Base-by-base conservation (phyloP, 2,113 vertebrate genomes). In the Strix aluco region DNA sequence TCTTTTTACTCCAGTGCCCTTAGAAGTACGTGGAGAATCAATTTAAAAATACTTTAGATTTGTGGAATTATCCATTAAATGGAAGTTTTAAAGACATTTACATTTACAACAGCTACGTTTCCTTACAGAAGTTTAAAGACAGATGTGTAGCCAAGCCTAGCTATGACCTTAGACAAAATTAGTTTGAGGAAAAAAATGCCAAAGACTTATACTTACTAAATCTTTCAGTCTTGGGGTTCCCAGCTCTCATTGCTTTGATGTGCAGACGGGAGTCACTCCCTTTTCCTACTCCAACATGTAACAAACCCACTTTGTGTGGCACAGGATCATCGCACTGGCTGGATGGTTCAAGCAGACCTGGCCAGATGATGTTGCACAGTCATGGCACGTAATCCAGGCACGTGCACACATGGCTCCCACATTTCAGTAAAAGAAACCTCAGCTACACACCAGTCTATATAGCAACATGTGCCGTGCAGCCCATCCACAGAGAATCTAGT, bases 21-120 rank as follows among this genome's bases (percentile, higher is more conserved):
- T 72, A 93, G 65, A 95, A 94, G 84, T 79, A 92, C 46, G 69
- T 71, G 54, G 70, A 49, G 73, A 94, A 95, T 27, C 29, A 69
- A 66, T 51, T 75, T 70, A 15, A 87, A 94, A 94, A 92, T 63
- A 62, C 34, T 34, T 69, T 38, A 92, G 61, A 91, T 91, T 75
- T 89, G 52, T 84, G 73, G 92, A 86, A 78, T 89, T 91, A 91
- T 55, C 70, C 82, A 87, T 22, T 80, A 84, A 94, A 82, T 74
- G 8, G 55, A 79, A 54, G 27, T 67, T 88, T 38, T 54, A 61
- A 81, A 74, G 82, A 61, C 0, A 0, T 42, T 85, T 81, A 44
- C 65, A 91, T 85, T 88, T 73, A 77, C 46, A 83, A 70, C 55
- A 66, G 51, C 70, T 69, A 74, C 44, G 52, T 59, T 89, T 91